Percentiles rank a stretch among this genome's conserved stretches.
Conservation (phyloP, 2,797 vertebrate species). For the Anguilla pacifica region DNA sequence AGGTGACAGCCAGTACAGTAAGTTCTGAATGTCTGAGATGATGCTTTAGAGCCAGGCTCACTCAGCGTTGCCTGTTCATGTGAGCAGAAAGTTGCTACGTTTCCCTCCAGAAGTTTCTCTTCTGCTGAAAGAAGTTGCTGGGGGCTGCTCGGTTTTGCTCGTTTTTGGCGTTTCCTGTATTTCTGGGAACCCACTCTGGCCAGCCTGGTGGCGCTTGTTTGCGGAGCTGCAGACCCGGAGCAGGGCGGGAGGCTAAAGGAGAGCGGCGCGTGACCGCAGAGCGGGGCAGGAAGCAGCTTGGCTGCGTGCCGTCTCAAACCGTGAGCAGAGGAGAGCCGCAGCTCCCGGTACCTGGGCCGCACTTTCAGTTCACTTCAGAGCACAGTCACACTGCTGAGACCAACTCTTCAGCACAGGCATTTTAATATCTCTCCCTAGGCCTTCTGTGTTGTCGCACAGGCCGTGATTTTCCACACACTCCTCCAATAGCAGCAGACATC, state of each 20-base stretch:
- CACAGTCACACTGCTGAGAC: too few species aligned
- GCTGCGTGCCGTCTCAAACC: background rate
- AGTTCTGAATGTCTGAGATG: background rate
- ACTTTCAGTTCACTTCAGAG: background rate
- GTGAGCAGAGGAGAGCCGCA: background rate
- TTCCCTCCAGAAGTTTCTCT: background rate
- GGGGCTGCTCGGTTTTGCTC: background rate
- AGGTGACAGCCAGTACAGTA: background rate
- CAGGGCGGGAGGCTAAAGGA: conserved; percentile 7
- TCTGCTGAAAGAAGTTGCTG: background rate
- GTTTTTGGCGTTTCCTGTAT: background rate
- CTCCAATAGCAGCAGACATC: background rate
- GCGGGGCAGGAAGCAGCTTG: conserved; percentile 1
- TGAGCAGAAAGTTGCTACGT: background rate
- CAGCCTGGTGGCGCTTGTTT: conserved; percentile 5
- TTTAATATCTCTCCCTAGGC: background rate
- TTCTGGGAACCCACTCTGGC: background rate
- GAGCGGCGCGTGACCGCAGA: background rate
- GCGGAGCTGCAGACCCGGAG: conserved; percentile 2
- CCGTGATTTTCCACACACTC: background rate
- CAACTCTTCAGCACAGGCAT: background rate
- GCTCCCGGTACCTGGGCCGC: background rate
- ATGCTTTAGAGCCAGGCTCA: background rate
- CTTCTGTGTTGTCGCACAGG: background rate
- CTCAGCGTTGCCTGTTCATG: background rate